Evolutionary conservation across 2,888 invertebrate species (phyloP), one percentile per base, ranked within the genome.

Genomic region (Noctua comes): DNA sequence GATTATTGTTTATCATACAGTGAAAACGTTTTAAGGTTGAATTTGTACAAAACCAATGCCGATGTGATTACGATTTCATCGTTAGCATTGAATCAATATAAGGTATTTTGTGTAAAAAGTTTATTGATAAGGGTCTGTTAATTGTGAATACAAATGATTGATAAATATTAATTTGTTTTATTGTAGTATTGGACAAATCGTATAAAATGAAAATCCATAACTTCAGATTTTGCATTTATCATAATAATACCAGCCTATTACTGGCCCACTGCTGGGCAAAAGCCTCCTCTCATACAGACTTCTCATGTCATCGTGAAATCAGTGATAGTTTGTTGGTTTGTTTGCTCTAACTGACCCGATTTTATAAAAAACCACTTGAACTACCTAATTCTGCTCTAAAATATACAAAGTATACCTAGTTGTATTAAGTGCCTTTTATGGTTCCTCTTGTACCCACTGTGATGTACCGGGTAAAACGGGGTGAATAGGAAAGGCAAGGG

Each of bases 81-180:
- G 43, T 73, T 77, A 77, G 68, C 72, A 79, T 79, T 84, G 74
- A 85, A 88, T 85, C 48, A 68, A 82, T 79, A 73, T 74, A 86
- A 78, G 85, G 86, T 89, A 89, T 90, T 90, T 90, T 90, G 84
- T 91, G 92, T 91, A 91, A 88, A 90, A 91, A 89, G 89, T 87
- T 86, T 88, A 89, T 86, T 83, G 74, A 81, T 91, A 91, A 90
- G 90, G 80, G 87, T 88, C 83, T 91, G 86, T 86, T 90, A 82
- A 83, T 90, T 91, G 90, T 91, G 90, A 90, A 91, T 91, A 91
- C 84, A 90, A 88, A 90, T 86, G 36, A 89, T 89, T 87, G 85
- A 86, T 72, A 76, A 79, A 84, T 73, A 80, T 2, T 10, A 18
- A 13, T 68, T 40, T 27, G 73, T 86, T 70, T 85, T 43, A 73